Evolutionary conservation across 2,888 invertebrate species (phyloP), one percentile per base, ranked within the genome.

Genomic region (Linnaemya tessellans): DNA sequence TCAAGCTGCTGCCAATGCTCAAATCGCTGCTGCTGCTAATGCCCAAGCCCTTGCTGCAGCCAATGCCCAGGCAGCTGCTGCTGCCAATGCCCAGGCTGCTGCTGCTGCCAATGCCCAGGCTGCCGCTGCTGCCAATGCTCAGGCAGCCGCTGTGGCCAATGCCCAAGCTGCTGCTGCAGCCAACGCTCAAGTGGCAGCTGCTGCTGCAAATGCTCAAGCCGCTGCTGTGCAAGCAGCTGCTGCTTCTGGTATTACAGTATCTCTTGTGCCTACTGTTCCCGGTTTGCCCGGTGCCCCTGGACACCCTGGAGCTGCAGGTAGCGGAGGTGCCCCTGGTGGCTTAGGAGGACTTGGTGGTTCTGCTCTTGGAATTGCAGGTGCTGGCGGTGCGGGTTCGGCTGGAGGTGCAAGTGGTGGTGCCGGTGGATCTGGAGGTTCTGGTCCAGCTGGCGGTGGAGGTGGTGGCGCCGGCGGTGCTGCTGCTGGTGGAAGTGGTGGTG

Each of bases 401-500:
- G 86, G 84, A 11, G 80, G 83, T 65, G 71, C 75, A 30, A 49
- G n/a, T 25, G 86, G 75, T 30, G 86, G 80, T 9, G 54, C 64
- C 35, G 87, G 82, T 25, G 87, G 70, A 15, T 68, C 22, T 3
- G 88, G 78, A 0, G 82, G 75, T 11, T 68, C 46, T 7, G 86
- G 82, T 3, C 80, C 58, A 3, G 86, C 77, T 51, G 88, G 84
- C 0, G 84, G 84, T 11, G 86, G 56, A 0, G 88, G 64, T 3
- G 87, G 49, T 9, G 89, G 89, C 0, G 90, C 87, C 0, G 89
- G 75, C 0, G 90, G 89, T 9, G 87, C 87, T 5, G 89, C 88
- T 11, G 90, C 89, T 0, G 78, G 86, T 35, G 89, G 88, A 15
- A 89, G 90, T 11, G 88, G 88, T 25, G 88, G 87, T 0, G 90